phyloP scores from a whole-genome alignment of 2,113 vertebrate species.

The Nanorana parkeri region DNA sequence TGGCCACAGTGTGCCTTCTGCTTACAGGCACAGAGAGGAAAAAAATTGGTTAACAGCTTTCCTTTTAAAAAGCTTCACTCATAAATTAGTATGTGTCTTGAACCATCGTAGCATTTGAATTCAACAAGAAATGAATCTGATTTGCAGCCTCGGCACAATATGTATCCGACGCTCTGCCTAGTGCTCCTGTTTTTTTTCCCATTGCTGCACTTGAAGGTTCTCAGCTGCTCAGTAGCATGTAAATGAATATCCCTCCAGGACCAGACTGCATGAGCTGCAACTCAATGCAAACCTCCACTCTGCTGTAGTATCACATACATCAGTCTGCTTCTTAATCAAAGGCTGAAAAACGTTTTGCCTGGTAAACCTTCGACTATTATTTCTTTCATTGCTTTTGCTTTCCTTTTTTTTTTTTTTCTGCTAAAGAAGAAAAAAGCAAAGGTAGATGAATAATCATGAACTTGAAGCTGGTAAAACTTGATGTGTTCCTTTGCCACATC shows the following conservation, averaged over 20 bases:
- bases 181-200: background rate
- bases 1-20: too few relatives aligned
- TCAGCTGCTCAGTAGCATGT: constrained; percentile 47
- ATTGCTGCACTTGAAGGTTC: constrained; percentile 39
- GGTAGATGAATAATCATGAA: constrained; percentile 8
- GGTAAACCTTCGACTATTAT: background rate
- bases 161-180: background rate
- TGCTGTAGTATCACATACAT: background rate
- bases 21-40: too few relatives aligned
- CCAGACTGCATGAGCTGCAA: background rate
- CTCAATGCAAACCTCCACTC: background rate
- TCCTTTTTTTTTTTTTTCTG: constrained; percentile 8
- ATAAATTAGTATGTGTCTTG: too few relatives aligned
- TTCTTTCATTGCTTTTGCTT: constrained; percentile 5
- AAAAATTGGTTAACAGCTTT: too few relatives aligned
- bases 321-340: background rate
- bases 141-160: background rate
- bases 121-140: too few relatives aligned
- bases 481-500: background rate
- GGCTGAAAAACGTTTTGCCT: background rate
- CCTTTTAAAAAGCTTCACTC: too few relatives aligned
- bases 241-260: constrained; percentile 8
- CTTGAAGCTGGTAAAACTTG: constrained; percentile 20
- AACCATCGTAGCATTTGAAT: too few relatives aligned
- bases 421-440: background rate